A percentile compares a stretch with the other conserved stretches of the same genome.
These are phyloP conservation scores for Synanthedon andrenaeformis DNA, from an alignment of 2,888 invertebrate genomes.

Conservation along the genomic window DNA sequence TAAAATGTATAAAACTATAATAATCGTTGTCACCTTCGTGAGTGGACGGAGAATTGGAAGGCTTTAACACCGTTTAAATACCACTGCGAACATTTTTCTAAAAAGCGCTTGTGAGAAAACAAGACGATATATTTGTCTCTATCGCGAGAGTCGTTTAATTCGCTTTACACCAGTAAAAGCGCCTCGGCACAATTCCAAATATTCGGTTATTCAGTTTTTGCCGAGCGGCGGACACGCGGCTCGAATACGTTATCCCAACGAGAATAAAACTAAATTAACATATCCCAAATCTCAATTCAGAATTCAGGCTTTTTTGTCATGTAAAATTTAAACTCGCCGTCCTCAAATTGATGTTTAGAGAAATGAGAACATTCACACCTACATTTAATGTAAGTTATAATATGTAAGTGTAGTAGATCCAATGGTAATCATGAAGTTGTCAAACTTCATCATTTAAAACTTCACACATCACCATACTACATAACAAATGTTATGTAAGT, in stretches of 20 bases:
- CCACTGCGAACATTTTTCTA: not conserved
- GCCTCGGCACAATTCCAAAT: constrained; percentile 48
- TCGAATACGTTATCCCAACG: constrained; percentile 43
- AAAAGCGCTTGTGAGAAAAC: constrained; percentile 15
- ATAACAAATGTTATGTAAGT: too few relatives aligned
- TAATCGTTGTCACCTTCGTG: too few relatives aligned
- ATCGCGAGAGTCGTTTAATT: constrained; percentile 37
- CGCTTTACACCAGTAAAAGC: constrained; percentile 46
- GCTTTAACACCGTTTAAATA: constrained; percentile 1
- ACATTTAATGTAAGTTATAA: constrained; percentile 19
- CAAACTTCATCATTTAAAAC: too few relatives aligned
- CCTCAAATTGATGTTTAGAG: constrained; percentile 45
- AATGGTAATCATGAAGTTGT: too few relatives aligned
- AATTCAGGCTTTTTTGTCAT: constrained; percentile 38
- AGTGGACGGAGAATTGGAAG: too few relatives aligned
- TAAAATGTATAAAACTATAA: too few relatives aligned
- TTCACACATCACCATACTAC: too few relatives aligned
- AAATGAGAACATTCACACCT: constrained; percentile 55
- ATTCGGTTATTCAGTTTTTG: constrained; percentile 53
- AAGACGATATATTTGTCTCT: constrained; percentile 28
- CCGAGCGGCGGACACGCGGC: constrained; percentile 28
- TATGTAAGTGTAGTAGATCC: constrained; percentile 8
- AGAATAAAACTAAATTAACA: constrained; percentile 52
- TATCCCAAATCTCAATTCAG: constrained; percentile 42
- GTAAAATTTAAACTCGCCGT: constrained; percentile 40